Base-by-base conservation (phyloP, 2,888 invertebrate species). In the Operophtera brumata region DNA sequence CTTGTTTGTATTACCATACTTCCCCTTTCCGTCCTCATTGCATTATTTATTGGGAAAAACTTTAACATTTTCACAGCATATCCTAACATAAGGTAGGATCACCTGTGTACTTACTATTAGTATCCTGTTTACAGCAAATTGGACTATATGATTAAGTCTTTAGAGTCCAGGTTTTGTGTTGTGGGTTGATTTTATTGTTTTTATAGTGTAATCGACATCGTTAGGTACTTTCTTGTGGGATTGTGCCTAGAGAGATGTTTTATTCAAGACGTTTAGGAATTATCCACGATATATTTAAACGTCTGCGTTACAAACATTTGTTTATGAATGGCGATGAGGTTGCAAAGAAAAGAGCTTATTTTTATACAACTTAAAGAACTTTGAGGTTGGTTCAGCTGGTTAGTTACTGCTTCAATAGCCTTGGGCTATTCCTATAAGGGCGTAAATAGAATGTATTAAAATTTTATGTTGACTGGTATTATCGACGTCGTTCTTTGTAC, bases 31-130 rank as follows among this genome's bases (percentile, higher is more conserved):
- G 56, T 49, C 64, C 66, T 41, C 71, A 78, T 78, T 87, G 86
- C 86, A 88, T 87, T 88, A 87, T 87, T 87, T 88, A 87, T 87
- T 86, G 84, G 80, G 77, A 78, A 85, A 84, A 86, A 84, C 82
- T 86, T 75, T 84, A 83, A 80, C 84, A 84, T 85, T 85, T 83
- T 79, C 82, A 77, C 79, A 82, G 84, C 81, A 86, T 81, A 80
- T 78, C 73, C 79, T 69, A 79, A 75, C 86, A 84, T 80, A 81
- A 82, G 86, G 72, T 78, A 64, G 68, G 71, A 71, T 84, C 86
- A 85, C 85, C 86, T 84, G 86, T 75, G 78, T 20, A 20, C 78
- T 65, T 65, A 70, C 74, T 73, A 76, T 80, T 75, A 78, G 69
- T 73, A 71, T 74, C 65, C 50, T 57, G 54, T 56, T 59, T 54